Base-by-base conservation (phyloP, 1,140 invertebrate genomes). In the Drosophila equinoxialis region DNA sequence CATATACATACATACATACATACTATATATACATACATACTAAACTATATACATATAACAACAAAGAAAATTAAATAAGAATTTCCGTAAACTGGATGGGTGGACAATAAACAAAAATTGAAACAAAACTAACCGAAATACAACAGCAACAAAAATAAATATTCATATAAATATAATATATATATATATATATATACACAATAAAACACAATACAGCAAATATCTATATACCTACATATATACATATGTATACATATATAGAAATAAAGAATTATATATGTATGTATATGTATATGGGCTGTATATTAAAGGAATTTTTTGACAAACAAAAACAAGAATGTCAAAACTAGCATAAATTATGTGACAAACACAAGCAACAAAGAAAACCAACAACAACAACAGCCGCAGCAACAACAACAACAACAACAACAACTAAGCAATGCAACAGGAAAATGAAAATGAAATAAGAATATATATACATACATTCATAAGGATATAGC, bases 41-140 rank as follows among this genome's bases (percentile, higher is more conserved):
- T 23, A 37, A 23, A 30, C 60, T 42, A 39, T 61, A 23, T 23
- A 35, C 26, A 39, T 61, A 23, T 23, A 35, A 48, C 61, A 75
- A 77, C 17, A 82, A 75, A 72, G 60, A 69, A 80, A 85, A 72
- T 70, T 70, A 89, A 74, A 78, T 63, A 80, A 55, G 77, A 89
- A 81, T 87, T 87, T 89, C 80, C 80, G 73, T 79, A 91, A 91
- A 91, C 90, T 91, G 90, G 85, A 91, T 91, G 90, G 90, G 90
- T 86, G 90, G 90, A 91, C 90, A 91, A 91, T 91, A 91, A 91
- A 77, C 91, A 90, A 66, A 65, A 87, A 71, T 66, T 68, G 42
- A 79, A 78, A 64, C 64, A 78, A 78, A 65, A 78, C 51, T 60
- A 75, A 79, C 57, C 23, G 48, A 68, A 68, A 63, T 41, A 69